Conservation (phyloP, 2,888 invertebrate species). For the Andrena hattorfiana region DNA sequence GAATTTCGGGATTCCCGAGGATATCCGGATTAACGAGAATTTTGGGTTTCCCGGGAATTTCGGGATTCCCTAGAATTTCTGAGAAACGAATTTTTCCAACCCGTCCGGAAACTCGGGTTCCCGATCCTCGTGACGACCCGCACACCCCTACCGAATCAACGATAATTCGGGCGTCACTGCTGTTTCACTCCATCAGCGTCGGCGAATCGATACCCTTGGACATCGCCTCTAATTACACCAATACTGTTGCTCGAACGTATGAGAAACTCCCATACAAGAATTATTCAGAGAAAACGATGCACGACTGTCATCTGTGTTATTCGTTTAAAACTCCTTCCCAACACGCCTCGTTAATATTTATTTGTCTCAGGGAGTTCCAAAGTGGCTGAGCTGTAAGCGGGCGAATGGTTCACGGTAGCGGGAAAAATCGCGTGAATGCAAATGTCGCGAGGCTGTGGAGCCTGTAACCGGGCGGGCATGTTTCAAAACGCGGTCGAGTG, state of each 20-base stretch:
- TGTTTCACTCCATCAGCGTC: too few relatives aligned
- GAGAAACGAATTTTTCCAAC: too few relatives aligned
- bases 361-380: slow-evolving; percentile 8
- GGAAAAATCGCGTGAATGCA: slow-evolving; percentile 29
- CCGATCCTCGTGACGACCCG: too few relatives aligned
- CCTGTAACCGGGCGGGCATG: slow-evolving; percentile 13
- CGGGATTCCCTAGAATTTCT: too few relatives aligned
- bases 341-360: slow-evolving; percentile 34
- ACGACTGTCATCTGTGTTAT: neutral
- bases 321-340: neutral
- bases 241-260: neutral
- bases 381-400: neutral
- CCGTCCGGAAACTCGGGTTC: too few relatives aligned
- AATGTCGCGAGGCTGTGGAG: slow-evolving; percentile 26
- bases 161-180: too few relatives aligned
- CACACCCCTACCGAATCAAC: too few relatives aligned
- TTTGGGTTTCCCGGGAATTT: too few relatives aligned
- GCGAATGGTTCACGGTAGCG: neutral
- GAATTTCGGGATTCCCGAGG: too few relatives aligned
- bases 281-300: too few relatives aligned
- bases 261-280: neutral
- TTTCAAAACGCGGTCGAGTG: slow-evolving; percentile 44
- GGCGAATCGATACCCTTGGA: too few relatives aligned
- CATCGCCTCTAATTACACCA: neutral
- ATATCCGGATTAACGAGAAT: too few relatives aligned